phyloP scores from a whole-genome alignment of 2,113 vertebrate genomes.

The Pelvicachromis taeniatus region DNA sequence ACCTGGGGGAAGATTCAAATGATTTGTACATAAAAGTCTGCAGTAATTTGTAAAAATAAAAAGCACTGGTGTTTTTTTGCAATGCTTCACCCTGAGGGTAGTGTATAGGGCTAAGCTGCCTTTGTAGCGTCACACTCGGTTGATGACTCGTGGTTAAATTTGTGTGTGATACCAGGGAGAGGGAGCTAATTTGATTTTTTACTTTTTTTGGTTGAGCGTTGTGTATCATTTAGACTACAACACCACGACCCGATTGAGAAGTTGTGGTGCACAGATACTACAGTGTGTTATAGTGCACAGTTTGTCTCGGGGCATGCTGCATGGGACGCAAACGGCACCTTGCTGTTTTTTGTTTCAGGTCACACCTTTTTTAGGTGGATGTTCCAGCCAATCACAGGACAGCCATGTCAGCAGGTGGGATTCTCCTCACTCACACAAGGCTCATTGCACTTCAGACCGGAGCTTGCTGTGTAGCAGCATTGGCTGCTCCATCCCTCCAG shows the following conservation, averaged over 20 bases:
- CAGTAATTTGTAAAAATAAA: background rate
- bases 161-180: background rate
- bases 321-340: background rate
- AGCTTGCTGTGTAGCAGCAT: background rate
- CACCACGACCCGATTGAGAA: background rate
- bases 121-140: background rate
- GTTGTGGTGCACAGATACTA: background rate
- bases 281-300: background rate
- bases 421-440: background rate
- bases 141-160: background rate
- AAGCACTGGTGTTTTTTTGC: background rate
- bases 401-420: background rate
- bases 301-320: rapidly evolving
- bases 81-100: background rate
- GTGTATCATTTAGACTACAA: background rate
- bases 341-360: background rate
- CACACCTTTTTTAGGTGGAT: background rate
- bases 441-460: background rate
- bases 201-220: background rate
- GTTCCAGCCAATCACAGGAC: background rate
- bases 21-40: background rate
- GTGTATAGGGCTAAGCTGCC: background rate
- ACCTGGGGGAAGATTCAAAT: background rate
- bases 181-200: background rate
- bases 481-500: background rate